Evolutionary conservation across 2,113 vertebrate species (phyloP).

Genomic region (Cololabis saira): DNA sequence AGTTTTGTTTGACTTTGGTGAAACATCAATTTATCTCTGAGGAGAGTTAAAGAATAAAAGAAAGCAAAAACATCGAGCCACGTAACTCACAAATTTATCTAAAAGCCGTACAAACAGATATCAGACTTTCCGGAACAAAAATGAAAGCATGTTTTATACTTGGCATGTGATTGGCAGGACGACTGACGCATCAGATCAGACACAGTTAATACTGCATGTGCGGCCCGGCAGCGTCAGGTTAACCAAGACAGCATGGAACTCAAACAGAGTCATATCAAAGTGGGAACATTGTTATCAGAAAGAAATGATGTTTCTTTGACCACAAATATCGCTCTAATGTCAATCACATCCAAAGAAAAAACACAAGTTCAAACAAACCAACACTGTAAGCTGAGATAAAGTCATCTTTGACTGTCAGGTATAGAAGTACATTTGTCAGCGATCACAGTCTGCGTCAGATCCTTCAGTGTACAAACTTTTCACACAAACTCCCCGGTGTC

Average conservation of each 20-base stretch:
- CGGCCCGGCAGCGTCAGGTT: background rate
- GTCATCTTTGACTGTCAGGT: background rate
- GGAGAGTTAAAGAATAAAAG: background rate
- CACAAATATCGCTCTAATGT: background rate
- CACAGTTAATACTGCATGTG: background rate
- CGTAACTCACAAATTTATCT: background rate
- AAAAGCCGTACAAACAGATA: background rate
- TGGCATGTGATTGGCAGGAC: background rate
- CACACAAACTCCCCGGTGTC: too few species aligned
- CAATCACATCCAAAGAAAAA: background rate
- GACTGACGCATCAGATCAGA: conserved; percentile 4
- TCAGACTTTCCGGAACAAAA: background rate
- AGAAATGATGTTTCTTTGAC: background rate
- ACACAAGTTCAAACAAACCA: conserved; percentile 3
- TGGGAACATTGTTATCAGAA: background rate
- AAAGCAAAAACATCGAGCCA: background rate
- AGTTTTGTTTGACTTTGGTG: too few species aligned
- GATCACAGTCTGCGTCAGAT: background rate
- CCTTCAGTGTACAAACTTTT: too few species aligned
- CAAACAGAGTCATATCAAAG: background rate
- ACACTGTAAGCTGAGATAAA: background rate
- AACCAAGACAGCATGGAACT: background rate
- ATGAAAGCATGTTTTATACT: background rate
- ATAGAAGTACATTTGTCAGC: too few species aligned
- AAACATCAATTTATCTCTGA: background rate